Evolutionary conservation across 2,113 vertebrate genomes (phyloP), one percentile per base, ranked within the genome.

Genomic region (Macquaria ambigua): DNA sequence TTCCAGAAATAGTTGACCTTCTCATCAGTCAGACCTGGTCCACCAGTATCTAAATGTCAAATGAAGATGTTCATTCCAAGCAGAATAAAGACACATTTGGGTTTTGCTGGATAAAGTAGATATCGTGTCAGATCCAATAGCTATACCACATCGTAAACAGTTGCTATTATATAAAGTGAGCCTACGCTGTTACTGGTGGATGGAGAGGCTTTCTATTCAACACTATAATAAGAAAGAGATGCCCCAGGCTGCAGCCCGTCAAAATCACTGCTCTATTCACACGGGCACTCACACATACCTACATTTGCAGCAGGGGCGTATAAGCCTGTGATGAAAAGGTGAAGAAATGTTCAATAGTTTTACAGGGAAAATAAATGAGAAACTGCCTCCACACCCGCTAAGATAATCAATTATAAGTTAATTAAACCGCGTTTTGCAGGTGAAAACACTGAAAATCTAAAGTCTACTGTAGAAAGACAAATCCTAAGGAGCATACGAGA

Each of bases 221-320:
- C 82, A 84, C 52, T 69, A 82, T 88, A 91, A 91, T 91, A 87
- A 84, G 55, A 91, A 89, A 89, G 77, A 64, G 73, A 77, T 34
- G 84, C 92, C 85, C 12, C 46, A 2, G 88, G 88, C 85, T 63
- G 72, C 73, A 70, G 75, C 25, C 64, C 75, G 83, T 89, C 81
- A 79, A 90, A 90, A 77, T 78, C 64, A 15, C 74, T 31, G 70
- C 74, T 48, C 61, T 12, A 37, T 23, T 59, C 66, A 61, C 62
- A 75, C 79, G 66, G 14, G 21, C 25, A 6, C 41, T 48, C 63
- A 41, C 39, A 28, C 34, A 71, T 34, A 34, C n/a, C 39, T 23
- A 41, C 41, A 56, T 50, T 3, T 77, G 43, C 50, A 82, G 62
- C 72, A 75, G 6, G 46, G 10, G 25, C 37, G 34, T 43, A 63